Evolutionary conservation across 2,113 vertebrate genomes (phyloP).

Genomic region (Aepyceros melampus): DNA sequence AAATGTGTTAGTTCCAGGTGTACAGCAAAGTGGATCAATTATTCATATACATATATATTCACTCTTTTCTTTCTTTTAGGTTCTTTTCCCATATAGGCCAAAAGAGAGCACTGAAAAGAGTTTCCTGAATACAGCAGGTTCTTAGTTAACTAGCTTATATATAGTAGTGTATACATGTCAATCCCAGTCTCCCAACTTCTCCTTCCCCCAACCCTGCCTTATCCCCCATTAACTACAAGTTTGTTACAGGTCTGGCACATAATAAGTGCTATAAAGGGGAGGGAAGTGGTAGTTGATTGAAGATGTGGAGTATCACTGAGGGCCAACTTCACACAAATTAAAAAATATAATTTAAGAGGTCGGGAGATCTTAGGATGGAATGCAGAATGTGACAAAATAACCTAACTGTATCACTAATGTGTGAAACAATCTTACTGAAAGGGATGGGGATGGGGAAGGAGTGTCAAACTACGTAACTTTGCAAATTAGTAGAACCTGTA

Average conservation of each 20-base stretch:
- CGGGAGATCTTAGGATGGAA: not conserved
- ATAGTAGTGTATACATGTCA: not conserved
- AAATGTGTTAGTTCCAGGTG: not conserved
- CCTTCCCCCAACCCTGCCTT: not conserved
- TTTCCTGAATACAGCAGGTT: not conserved
- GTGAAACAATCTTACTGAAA: not conserved
- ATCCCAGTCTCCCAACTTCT: not conserved
- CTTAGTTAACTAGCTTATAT: not conserved
- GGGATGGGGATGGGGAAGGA: accelerated
- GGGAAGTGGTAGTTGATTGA: not conserved
- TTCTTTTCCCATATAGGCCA: not conserved
- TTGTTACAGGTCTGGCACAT: not conserved
- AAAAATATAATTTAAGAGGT: not conserved
- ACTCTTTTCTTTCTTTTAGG: not conserved
- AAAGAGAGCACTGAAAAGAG: not conserved
- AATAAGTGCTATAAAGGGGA: not conserved
- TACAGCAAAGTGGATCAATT: not conserved
- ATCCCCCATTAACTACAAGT: not conserved
- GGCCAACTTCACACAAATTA: not conserved
- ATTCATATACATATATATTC: not conserved
- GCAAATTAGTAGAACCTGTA: not conserved
- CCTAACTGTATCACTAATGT: not conserved
- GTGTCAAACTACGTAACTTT: not conserved
- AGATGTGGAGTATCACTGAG: not conserved
- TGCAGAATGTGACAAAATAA: not conserved